Evolutionary conservation across 1,140 invertebrate genomes (phyloP), one percentile per base, ranked within the genome.

Genomic region (Akabosia matsudoensis): DNA sequence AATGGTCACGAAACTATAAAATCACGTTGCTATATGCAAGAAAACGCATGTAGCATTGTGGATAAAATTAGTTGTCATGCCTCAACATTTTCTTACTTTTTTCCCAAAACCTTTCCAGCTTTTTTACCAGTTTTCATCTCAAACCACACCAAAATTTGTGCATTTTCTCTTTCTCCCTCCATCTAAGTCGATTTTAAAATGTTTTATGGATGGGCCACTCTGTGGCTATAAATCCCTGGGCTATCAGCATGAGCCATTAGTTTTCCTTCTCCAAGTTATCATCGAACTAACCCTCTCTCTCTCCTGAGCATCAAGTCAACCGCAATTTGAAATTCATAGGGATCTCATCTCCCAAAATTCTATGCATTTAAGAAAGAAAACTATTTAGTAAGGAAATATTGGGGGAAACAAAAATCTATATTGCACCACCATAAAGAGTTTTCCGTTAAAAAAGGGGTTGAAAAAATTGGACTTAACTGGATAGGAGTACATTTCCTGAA

Each of bases 131-230:
- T 22, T 56, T 56, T n/a, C 54, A n/a, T 22, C 3, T 24, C 61
- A 67, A 67, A 67, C 61, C 61, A 31, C 61, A 67, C 61, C n/a
- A n/a, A n/a, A 67, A 67, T 67, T 67, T 67, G 30, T 67, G 61
- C 31, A 13, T 31, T n/a, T n/a, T 30, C n/a, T 4, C 3, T 31
- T 67, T 67, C 61, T 67, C 22, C n/a, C 61, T 30, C 61, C 28
- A 67, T 67, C 31, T 67, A 67, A 67, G 61, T 67, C 28, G 28
- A 67, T 30, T 67, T 67, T 67, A 67, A n/a, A 67, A 67, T 67
- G 61, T 67, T 67, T 67, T 67, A 67, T 67, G 61, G 61, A 67
- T 67, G 61, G 28, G 61, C 26, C 31, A 30, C 28, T 67, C 61
- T 31, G 61, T 67, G 24, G 24, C 24, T 30, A 67, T 67, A 67